Percentiles rank a stretch among this genome's conserved stretches.
Conservation (phyloP, 2,113 vertebrate genomes). For the Ariopsis seemanni region DNA sequence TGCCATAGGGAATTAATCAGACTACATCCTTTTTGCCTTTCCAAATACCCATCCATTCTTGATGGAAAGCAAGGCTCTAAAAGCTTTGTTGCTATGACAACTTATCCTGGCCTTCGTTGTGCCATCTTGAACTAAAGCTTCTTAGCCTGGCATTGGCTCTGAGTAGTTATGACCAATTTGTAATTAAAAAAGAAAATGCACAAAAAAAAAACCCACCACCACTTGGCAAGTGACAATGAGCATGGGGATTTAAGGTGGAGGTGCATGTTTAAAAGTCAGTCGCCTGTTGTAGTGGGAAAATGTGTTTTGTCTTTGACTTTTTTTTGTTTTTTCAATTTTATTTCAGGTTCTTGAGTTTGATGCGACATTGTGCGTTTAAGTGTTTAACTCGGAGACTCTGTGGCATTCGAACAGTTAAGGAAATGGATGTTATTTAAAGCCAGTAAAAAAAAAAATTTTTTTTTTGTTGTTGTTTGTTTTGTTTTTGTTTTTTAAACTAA, state of each 20-base stretch:
- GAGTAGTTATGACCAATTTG: conserved; percentile 63
- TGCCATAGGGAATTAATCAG: conserved; percentile 74
- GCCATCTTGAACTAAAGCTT: conserved; percentile 60
- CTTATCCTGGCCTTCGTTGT: conserved; percentile 52
- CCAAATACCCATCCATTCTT: conserved; percentile 63
- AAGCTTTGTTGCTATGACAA: conserved; percentile 46
- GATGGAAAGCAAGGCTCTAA: conserved; percentile 58
- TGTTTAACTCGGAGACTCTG: conserved; percentile 98
- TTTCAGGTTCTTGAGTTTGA: conserved; percentile 71
- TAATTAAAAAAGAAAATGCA: conserved; percentile 54
- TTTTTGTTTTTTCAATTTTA: conserved; percentile 52
- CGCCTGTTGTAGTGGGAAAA: conserved; percentile 56
- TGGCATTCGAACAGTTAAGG: conserved; percentile 99
- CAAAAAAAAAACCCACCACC: conserved; percentile 35
- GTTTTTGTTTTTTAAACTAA: conserved; percentile 80
- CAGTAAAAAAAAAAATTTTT: conserved; percentile 85
- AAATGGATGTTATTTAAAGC: conserved; percentile 95
- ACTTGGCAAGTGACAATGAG: conserved; percentile 41
- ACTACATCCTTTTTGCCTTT: conserved; percentile 72
- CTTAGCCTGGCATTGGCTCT: conserved; percentile 64
- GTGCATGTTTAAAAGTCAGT: conserved; percentile 46
- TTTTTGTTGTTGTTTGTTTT: conserved; percentile 77
- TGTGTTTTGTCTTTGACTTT: conserved; percentile 21
- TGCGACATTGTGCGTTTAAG: conserved; percentile 88
- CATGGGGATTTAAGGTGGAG: conserved; percentile 17